Evolutionary conservation across 2,888 invertebrate species (phyloP), one percentile per base, ranked within the genome.

Genomic region (Zaprionus bogoriensis): DNA sequence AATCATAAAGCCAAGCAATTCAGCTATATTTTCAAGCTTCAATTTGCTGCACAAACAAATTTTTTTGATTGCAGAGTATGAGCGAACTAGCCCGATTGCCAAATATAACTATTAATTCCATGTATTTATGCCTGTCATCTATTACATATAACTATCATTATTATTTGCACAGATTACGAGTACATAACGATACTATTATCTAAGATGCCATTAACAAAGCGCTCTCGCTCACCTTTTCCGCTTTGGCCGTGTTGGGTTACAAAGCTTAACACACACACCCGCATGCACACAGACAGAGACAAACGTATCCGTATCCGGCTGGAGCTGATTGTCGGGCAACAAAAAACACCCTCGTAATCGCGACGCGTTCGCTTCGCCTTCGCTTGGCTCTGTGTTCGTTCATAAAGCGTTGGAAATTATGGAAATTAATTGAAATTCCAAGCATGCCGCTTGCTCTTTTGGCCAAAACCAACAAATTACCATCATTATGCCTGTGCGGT

Each of bases 371-470:
- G 74, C 60, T 64, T 53, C 44, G 59, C 7, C 14, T 32, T 44
- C 64, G 76, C 39, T 14, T 32, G 30, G 7, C 45, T 61, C 42
- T 68, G 46, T 39, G 74, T 63, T 64, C 73, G 73, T 62, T 84
- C 84, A 87, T 84, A 84, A 87, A 87, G 77, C 80, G 72, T 78
- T 77, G 84, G 80, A 88, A 88, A 88, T 89, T 90, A 90, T 89
- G 89, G 88, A 89, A 89, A 90, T 90, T 90, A 90, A 90, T 90
- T 90, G 89, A 90, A 90, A 90, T 90, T 90, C 90, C 89, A 87
- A 78, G 80, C 85, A 89, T 90, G 82, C 90, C 89, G 83, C 83
- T 87, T 89, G 88, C 87, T 88, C 89, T 89, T 90, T 89, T 89
- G 85, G 55, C 62, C 66, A 65, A 87, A 87, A 86, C 79, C 87